phyloP scores from a whole-genome alignment of 1,140 invertebrate species.

The Leptinotarsa texana region DNA sequence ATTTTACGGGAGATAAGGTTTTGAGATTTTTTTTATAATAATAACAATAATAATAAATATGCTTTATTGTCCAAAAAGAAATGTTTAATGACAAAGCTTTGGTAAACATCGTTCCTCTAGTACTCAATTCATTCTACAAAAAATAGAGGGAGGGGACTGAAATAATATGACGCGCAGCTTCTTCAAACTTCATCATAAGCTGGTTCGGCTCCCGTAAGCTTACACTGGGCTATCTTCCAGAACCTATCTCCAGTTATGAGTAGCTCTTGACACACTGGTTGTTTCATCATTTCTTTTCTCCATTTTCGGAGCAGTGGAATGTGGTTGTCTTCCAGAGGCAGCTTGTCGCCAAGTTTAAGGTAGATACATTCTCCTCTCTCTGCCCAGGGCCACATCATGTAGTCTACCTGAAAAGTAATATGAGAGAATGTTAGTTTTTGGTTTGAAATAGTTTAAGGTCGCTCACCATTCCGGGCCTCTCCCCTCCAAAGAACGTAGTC shows the following conservation, averaged over 20 bases:
- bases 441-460: too few relatives aligned
- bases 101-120: too few relatives aligned
- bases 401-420: slow-evolving; percentile 63
- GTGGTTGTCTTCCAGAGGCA: slow-evolving; percentile 55
- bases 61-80: too few relatives aligned
- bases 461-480: slow-evolving; percentile 70
- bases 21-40: too few relatives aligned
- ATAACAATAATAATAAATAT: too few relatives aligned
- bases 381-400: slow-evolving; percentile 90
- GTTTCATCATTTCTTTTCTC: slow-evolving; percentile 70
- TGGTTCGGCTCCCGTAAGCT: slow-evolving; percentile 33
- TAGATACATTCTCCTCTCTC: slow-evolving; percentile 67
- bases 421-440: neutral
- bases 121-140: too few relatives aligned
- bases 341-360: slow-evolving; percentile 61
- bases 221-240: slow-evolving; percentile 46
- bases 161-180: too few relatives aligned
- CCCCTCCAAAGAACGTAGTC: slow-evolving; percentile 70
- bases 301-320: slow-evolving; percentile 58
- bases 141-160: too few relatives aligned
- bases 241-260: slow-evolving; percentile 48
- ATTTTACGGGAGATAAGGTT: too few relatives aligned
- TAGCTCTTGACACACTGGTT: slow-evolving; percentile 57
- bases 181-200: slow-evolving; percentile 46
- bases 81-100: too few relatives aligned